Percentiles rank a stretch among this genome's conserved stretches.
Evolutionary conservation across 2,888 invertebrate species (phyloP).

Genomic region (Cerceris ruficornis): DNA sequence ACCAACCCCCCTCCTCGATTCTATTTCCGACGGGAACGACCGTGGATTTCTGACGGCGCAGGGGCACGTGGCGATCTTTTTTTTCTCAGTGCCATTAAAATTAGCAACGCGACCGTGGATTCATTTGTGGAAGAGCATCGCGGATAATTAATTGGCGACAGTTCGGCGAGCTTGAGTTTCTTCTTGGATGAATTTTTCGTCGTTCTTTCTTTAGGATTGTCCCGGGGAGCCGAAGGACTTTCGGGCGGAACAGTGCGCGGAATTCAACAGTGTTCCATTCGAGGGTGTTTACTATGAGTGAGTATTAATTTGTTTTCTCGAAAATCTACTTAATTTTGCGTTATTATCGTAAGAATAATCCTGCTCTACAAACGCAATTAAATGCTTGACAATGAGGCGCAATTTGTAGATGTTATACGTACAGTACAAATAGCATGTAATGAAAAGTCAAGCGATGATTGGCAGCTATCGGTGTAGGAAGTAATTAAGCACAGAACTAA

Average conservation of each 20-base stretch:
- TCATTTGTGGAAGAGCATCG: background rate
- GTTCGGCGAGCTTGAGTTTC: background rate
- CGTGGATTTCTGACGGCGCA: background rate
- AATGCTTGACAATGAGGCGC: too few species aligned
- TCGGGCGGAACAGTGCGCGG: conserved; percentile 94
- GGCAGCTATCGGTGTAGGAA: background rate
- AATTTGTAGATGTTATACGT: too few species aligned
- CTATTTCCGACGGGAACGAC: conserved; percentile 16
- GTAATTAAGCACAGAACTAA: background rate
- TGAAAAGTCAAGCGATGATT: too few species aligned
- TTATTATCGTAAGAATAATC: background rate
- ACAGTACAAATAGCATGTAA: too few species aligned
- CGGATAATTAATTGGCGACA: background rate
- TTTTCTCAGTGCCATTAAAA: conserved; percentile 2
- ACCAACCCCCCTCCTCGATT: conserved; percentile 7
- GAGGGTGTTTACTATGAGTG: conserved; percentile 92
- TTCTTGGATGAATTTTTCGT: background rate
- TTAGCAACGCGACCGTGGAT: background rate
- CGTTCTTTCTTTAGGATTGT: conserved; percentile 86
- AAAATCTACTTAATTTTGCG: background rate
- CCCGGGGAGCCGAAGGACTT: conserved; percentile 90
- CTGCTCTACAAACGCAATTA: too few species aligned
- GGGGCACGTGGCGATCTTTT: background rate
- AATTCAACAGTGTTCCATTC: conserved; percentile 91
- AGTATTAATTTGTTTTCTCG: conserved; percentile 76